Evolutionary conservation across 2,797 vertebrate species (phyloP), one percentile per base, ranked within the genome.

Genomic region (Sebastiscus albofasciatus): DNA sequence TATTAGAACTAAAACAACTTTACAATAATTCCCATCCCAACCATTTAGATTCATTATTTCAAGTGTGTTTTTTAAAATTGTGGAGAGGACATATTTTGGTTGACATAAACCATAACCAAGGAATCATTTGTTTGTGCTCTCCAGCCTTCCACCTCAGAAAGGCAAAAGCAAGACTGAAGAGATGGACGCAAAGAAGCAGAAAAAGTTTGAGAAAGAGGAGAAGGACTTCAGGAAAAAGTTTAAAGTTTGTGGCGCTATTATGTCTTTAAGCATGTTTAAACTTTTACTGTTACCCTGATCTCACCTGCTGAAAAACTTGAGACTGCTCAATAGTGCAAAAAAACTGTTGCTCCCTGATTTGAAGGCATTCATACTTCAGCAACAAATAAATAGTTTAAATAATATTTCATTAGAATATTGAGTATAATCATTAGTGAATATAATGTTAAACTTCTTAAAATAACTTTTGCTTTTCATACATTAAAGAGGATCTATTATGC

Each of bases 151-250:
- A 27, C 64, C 49, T 7, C 5, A 79, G 6, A 96, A 92, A 83
- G 20, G 66, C 20, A 95, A 91, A 92, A 1, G 0, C 16, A 96
- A 89, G 70, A 36, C 67, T 1, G 93, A 95, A n/a, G 95, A 96
- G 16, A 94, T 95, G 58, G 96, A 98, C 49, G 79, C 59, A 12
- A 97, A 96, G 87, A 98, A 96, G 79, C 89, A 95, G 81, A 98
- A 98, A 87, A 98, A 95, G 87, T 92, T 96, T 14, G 97, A 98
- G 89, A 98, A 95, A 92, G 97, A 99, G 85, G 97, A 98, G 87
- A 98, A 97, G 89, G 97, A 98, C 0, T 97, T 99, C 90, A 96
- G 97, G 82, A 99, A 97, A 95, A 99, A 97, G 90, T 99, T 99
- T 90, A 98, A 97, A 95, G 98, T 99, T 89, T 80, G 90, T 90